Base-by-base conservation (phyloP, 2,888 invertebrate genomes). In the Rhingia rostrata region DNA sequence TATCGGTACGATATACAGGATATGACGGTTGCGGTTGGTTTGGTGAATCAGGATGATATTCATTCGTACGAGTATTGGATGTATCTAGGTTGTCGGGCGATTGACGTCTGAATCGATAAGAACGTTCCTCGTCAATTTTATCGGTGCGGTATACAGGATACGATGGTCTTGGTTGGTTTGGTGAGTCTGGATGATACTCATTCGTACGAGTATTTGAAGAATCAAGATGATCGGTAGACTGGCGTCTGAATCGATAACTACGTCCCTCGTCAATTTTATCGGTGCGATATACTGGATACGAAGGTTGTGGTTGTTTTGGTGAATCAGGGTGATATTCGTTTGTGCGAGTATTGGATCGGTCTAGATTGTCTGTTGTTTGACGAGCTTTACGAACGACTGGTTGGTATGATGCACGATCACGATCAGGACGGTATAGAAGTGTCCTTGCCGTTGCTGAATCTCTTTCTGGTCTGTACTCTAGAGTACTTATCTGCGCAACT, bases 1-100 rank as follows among this genome's bases (percentile, higher is more conserved):
- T 67, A 43, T 80, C 56, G 1, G 80, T 80, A 14, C 7, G 41
- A 30, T 80, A 80, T 1, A 81, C 81, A 6, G 81, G 81, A 37
- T 75, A 63, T 0, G 69, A 63, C 4, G 81, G 81, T n/a, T 61
- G 63, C 2, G 81, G 81, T 22, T 81, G 75, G 6, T 75, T 75
- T 30, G 49, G 9, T 14, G 81, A 5, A 39, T 81, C 81, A 10
- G 74, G 74, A 6, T 80, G 74, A n/a, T 80, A 80, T 12, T 80
- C 80, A 30, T 74, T 74, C 0, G 73, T 80, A 2, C 73, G 73
- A 7, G 80, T 80, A 9, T 80, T 73, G n/a, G 51, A 64, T 3
- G 67, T 45, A 30, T 79, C 70, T 10, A 41, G 10, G 3, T 10
- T 41, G n/a, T 41, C 41, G 41, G n/a, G n/a, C 10, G 41, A 41